Conservation (phyloP, 2,797 vertebrate species). For the Enteromius trimaculatus region DNA sequence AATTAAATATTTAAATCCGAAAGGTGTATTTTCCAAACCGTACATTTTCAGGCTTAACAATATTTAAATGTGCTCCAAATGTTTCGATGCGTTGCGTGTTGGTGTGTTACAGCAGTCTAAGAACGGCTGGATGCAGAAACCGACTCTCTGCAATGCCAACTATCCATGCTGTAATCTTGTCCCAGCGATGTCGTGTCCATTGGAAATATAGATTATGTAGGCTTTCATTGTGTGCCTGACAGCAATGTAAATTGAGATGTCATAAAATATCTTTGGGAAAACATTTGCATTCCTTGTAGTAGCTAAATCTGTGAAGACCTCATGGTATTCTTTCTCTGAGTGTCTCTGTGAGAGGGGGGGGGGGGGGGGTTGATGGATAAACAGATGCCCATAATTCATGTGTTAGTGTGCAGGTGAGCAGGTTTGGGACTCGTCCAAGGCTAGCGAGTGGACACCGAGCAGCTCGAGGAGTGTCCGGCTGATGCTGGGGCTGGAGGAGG, state of each 20-base stretch:
- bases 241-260: constrained; percentile 65
- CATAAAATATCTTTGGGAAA: constrained; percentile 34
- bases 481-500: constrained; percentile 68
- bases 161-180: constrained; percentile 24
- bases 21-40: background rate
- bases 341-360: background rate
- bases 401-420: constrained; percentile 23
- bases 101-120: background rate
- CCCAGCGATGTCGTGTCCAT: constrained; percentile 23
- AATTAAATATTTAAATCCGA: background rate
- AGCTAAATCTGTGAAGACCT: constrained; percentile 28
- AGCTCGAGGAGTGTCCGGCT: constrained; percentile 56
- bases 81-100: background rate
- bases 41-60: background rate
- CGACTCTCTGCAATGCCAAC: constrained; percentile 8
- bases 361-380: background rate
- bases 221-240: constrained; percentile 68
- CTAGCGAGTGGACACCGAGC: constrained; percentile 32
- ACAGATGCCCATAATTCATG: constrained; percentile 46
- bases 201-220: constrained; percentile 65
- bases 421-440: constrained; percentile 28
- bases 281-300: constrained; percentile 38
- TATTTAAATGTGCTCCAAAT: background rate
- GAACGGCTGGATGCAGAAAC: background rate
- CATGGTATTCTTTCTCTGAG: background rate